A percentile compares a stretch with the other conserved stretches of the same genome.
Conservation (phyloP, 2,113 vertebrate genomes). For the Phalacrocorax brasilianus region DNA sequence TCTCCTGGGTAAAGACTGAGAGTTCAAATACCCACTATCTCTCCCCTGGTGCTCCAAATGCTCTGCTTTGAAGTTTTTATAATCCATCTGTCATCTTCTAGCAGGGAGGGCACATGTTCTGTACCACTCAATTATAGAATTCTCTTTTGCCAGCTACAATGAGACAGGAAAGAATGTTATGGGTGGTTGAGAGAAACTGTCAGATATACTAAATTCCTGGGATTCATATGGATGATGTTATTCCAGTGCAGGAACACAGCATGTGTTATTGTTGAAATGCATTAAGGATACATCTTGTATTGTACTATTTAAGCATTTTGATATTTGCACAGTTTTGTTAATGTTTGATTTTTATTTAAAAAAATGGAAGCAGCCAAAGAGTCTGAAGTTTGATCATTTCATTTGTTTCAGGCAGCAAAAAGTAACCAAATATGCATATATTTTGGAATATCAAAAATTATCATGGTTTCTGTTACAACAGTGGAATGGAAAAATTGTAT, state of each 20-base stretch:
- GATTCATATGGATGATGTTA: constrained; percentile 85
- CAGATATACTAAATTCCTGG: constrained; percentile 87
- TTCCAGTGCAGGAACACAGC: constrained; percentile 82
- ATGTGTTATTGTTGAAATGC: constrained; percentile 85
- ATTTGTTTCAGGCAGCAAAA: constrained; percentile 45
- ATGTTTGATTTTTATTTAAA: constrained; percentile 63
- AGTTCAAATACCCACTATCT: constrained; percentile 99
- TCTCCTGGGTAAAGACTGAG: constrained; percentile 99
- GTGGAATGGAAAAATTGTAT: constrained; percentile 12
- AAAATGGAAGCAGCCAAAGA: not conserved
- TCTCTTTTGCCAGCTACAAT: constrained; percentile 91
- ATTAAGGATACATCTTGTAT: constrained; percentile 67
- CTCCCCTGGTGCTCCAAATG: constrained; percentile 96
- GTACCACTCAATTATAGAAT: constrained; percentile 97
- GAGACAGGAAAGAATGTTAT: constrained; percentile 91
- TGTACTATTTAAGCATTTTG: constrained; percentile 59
- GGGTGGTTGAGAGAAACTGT: constrained; percentile 89
- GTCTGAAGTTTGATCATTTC: constrained; percentile 48
- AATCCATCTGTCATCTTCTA: constrained; percentile 99
- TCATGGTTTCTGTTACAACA: constrained; percentile 38
- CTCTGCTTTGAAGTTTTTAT: constrained; percentile 99
- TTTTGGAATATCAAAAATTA: constrained; percentile 27
- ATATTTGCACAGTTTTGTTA: constrained; percentile 55
- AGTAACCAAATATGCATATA: constrained; percentile 24
- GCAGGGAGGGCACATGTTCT: constrained; percentile 97